phyloP scores from a whole-genome alignment of 2,113 vertebrate species.

The Sander vitreus region DNA sequence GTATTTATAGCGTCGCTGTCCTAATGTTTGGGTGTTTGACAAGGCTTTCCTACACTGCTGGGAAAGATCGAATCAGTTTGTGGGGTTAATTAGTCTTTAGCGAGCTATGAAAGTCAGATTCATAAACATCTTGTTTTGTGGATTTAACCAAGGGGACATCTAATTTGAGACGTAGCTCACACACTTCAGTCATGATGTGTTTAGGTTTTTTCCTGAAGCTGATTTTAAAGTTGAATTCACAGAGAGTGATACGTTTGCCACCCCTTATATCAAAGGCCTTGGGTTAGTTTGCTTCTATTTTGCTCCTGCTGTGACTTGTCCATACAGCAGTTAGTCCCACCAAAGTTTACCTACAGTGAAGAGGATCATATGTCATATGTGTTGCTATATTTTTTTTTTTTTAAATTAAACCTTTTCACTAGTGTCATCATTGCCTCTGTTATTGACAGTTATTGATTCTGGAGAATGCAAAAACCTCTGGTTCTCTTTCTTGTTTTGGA shows the following conservation, averaged over 20 bases:
- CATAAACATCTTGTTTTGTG: conserved; percentile 50
- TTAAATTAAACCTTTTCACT: not conserved
- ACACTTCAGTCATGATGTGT: conserved; percentile 11
- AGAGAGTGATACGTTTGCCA: not conserved
- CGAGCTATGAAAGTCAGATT: conserved; percentile 55
- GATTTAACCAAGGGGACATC: conserved; percentile 37
- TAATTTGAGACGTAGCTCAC: conserved; percentile 35
- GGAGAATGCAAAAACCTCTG: not conserved
- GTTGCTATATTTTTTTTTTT: no score
- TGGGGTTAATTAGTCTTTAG: conserved; percentile 62
- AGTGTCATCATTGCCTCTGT: not conserved
- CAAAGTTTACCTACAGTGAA: not conserved
- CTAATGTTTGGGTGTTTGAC: conserved; percentile 33
- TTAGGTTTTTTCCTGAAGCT: conserved; percentile 22
- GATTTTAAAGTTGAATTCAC: conserved; percentile 1
- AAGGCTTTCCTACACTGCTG: conserved; percentile 27
- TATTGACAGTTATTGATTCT: not conserved
- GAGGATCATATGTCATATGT: not conserved
- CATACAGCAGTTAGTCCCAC: not conserved
- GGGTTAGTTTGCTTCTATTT: not conserved
- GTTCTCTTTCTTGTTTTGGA: not conserved
- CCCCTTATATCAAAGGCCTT: conserved; percentile 23
- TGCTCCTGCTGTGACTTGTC: conserved; percentile 37
- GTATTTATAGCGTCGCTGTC: not conserved
- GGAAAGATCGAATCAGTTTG: conserved; percentile 50